Conservation (phyloP, 1,140 invertebrate genomes). For the Penaeus indicus region DNA sequence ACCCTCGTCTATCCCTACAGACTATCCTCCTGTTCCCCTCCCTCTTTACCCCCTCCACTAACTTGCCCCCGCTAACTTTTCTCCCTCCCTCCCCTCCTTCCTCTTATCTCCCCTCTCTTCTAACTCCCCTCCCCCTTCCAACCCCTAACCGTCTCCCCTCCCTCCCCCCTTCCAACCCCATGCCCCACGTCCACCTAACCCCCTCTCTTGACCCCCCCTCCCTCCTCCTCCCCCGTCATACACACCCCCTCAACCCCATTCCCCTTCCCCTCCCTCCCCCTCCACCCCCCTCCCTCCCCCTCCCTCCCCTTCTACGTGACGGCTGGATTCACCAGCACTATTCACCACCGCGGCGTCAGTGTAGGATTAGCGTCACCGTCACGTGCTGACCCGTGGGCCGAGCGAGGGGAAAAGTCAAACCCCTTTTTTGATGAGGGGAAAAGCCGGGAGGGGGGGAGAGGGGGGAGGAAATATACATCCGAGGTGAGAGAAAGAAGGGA, state of each 20-base stretch:
- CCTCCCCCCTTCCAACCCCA: too few relatives aligned
- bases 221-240: background rate
- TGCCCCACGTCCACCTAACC: background rate
- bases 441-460: background rate
- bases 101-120: too few relatives aligned
- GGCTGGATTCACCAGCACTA: background rate
- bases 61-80: too few relatives aligned
- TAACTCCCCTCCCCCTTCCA: too few relatives aligned
- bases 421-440: background rate
- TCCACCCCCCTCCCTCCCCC: background rate
- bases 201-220: background rate
- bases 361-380: constrained; percentile 37
- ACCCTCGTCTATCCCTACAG: too few relatives aligned
- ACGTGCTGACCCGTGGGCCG: constrained; percentile 18
- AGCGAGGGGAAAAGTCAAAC: background rate
- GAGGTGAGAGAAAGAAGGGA: background rate
- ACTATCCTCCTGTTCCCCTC: too few relatives aligned
- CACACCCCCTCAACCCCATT: background rate
- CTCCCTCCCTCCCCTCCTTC: too few relatives aligned
- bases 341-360: constrained; percentile 26
- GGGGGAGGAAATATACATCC: background rate
- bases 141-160: background rate
- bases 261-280: background rate
- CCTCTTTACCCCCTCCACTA: too few relatives aligned
- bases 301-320: background rate